phyloP scores from a whole-genome alignment of 2,113 vertebrate genomes.

The Hyaena hyaena region DNA sequence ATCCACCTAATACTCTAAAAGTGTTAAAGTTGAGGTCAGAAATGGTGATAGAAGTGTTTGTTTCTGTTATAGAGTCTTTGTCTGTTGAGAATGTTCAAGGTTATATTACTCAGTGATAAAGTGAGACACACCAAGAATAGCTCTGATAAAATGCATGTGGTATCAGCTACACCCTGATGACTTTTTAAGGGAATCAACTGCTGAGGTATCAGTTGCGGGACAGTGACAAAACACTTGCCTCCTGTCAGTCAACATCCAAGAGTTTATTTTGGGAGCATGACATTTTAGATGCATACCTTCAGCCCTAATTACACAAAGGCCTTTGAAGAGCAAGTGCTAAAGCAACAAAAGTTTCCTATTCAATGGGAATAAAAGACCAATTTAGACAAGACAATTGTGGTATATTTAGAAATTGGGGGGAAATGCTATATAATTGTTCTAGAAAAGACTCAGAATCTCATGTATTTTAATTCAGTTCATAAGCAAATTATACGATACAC shows the following conservation, averaged over 20 bases:
- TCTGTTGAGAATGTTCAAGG: conserved; percentile 86
- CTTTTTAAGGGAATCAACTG: conserved; percentile 99
- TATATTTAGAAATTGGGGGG: conserved; percentile 28
- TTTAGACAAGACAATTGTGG: conserved; percentile 18
- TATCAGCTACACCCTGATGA: conserved; percentile 91
- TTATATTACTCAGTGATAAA: conserved; percentile 89
- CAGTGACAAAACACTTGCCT: conserved; percentile 96
- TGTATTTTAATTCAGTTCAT: conserved; percentile 53
- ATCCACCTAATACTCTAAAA: conserved; percentile 19
- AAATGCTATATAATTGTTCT: conserved; percentile 39
- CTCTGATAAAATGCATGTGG: conserved; percentile 92
- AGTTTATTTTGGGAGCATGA: conserved; percentile 93
- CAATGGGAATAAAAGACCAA: not conserved
- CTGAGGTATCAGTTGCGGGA: conserved; percentile 92
- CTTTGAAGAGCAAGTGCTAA: conserved; percentile 79
- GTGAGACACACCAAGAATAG: conserved; percentile 94
- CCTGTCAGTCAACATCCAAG: conserved; percentile 92
- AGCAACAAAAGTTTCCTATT: conserved; percentile 55
- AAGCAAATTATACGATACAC: conserved; percentile 30
- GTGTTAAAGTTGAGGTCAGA: conserved; percentile 15
- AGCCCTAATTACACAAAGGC: conserved; percentile 84
- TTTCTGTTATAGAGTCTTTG: conserved; percentile 75
- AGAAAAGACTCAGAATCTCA: conserved; percentile 55
- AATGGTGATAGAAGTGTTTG: conserved; percentile 65
- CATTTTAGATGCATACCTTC: conserved; percentile 89